Percentiles rank a stretch among this genome's conserved stretches.
These are phyloP conservation scores for Dryocosmus kuriphilus DNA, from an alignment of 2,888 invertebrate genomes.

Conservation along the genomic window DNA sequence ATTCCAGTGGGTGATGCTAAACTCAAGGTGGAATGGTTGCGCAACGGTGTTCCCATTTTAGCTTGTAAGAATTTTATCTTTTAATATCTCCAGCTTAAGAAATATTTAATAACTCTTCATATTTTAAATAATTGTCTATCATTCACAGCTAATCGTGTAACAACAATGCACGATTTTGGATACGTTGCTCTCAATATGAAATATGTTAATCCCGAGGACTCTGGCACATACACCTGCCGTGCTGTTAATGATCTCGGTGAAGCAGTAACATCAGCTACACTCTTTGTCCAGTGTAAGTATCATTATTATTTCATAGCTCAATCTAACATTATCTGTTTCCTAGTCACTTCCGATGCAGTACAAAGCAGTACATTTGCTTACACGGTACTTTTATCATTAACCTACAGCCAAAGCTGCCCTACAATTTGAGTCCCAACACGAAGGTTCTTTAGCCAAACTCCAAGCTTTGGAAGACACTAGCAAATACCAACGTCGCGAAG, in stretches of 20 bases:
- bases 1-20: constrained; percentile 97
- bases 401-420: constrained; percentile 89
- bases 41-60: constrained; percentile 94
- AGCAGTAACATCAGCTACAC: constrained; percentile 95
- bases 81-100: constrained; percentile 23
- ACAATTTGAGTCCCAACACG: constrained; percentile 93
- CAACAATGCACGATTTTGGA: constrained; percentile 98
- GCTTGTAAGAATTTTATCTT: constrained; percentile 84
- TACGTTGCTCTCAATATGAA: constrained; percentile 97
- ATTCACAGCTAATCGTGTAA: constrained; percentile 87
- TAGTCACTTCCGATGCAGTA: neutral
- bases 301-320: neutral
- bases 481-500: constrained; percentile 88
- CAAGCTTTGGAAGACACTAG: constrained; percentile 90
- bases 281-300: constrained; percentile 90
- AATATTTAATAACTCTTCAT: neutral
- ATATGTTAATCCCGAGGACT: constrained; percentile 96
- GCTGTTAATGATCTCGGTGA: constrained; percentile 95
- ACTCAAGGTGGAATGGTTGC: constrained; percentile 95
- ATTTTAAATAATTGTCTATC: constrained; percentile 6
- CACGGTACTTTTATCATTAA: constrained; percentile 13
- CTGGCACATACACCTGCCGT: constrained; percentile 96
- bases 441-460: constrained; percentile 91
- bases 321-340: neutral
- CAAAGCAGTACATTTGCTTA: constrained; percentile 37